Evolutionary conservation across 2,888 invertebrate genomes (phyloP), one percentile per base, ranked within the genome.

Genomic region (Synanthedon formicaeformis): DNA sequence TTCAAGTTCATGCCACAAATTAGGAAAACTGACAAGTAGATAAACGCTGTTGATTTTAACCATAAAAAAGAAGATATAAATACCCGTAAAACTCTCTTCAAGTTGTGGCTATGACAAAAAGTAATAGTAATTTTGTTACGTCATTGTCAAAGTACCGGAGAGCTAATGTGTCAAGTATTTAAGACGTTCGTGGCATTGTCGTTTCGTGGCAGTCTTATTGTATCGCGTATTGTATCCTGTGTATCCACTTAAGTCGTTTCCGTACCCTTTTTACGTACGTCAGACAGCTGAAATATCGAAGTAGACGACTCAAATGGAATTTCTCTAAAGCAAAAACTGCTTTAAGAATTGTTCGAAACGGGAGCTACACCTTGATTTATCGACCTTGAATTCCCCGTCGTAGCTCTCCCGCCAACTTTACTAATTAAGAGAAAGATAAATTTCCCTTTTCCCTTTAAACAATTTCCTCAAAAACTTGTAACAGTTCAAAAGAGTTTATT

Each of bases 341-440:
- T 67, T 62, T 58, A 66, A 62, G 63, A 68, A 62, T 62, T 67
- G 67, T 72, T 73, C 61, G 65, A 69, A 76, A 76, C 60, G 67
- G 64, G 66, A 73, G 71, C 62, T 77, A 72, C 79, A 83, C 83
- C 84, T 82, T 83, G 83, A 85, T 84, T 85, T 83, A 84, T 84
- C 64, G 73, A 71, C 75, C 79, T 76, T 79, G 81, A 76, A 81
- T 80, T 73, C 73, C 68, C 71, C 70, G 64, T 65, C 73, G 70
- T 69, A 67, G 65, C 73, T 49, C 67, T 72, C 73, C 66, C 69
- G 71, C 78, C 68, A 84, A 84, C 81, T 85, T 85, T 81, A 63
- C 83, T 84, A 85, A 85, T 84, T 85, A 85, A 82, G 81, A 76
- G 72, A 83, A 84, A 84, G 84, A 85, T 84, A 82, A 82, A 85